phyloP scores from a whole-genome alignment of 2,113 vertebrate genomes.

The Chaenogobius annularis region DNA sequence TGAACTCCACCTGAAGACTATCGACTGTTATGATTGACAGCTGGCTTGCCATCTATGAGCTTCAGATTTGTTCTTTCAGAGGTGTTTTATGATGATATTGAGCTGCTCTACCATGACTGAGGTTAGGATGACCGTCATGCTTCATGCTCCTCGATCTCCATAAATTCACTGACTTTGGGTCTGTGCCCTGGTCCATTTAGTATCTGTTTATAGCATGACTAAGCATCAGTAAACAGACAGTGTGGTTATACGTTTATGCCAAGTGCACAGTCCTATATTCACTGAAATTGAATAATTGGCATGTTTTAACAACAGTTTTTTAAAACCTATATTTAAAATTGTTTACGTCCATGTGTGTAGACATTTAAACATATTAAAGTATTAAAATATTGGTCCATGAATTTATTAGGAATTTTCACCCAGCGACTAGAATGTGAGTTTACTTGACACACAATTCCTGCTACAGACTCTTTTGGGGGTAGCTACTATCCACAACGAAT shows the following conservation, averaged over 20 bases:
- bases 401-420: no score
- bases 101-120: constrained; percentile 8
- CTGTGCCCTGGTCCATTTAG: not conserved
- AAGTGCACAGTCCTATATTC: no score
- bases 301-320: no score
- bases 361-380: no score
- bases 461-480: no score
- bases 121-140: constrained; percentile 10
- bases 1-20: not conserved
- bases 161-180: not conserved
- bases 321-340: no score
- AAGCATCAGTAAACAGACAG: not conserved
- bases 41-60: not conserved
- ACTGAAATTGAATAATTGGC: no score
- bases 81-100: not conserved
- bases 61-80: not conserved
- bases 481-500: not conserved
- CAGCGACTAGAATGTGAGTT: no score
- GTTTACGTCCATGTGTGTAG: no score
- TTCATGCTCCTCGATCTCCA: constrained; percentile 3
- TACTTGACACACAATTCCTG: no score
- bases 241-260: not conserved
- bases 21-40: not conserved
- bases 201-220: not conserved
- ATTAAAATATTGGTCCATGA: no score